phyloP scores from a whole-genome alignment of 2,888 invertebrate genomes.

The Drosophila fungiperda region DNA sequence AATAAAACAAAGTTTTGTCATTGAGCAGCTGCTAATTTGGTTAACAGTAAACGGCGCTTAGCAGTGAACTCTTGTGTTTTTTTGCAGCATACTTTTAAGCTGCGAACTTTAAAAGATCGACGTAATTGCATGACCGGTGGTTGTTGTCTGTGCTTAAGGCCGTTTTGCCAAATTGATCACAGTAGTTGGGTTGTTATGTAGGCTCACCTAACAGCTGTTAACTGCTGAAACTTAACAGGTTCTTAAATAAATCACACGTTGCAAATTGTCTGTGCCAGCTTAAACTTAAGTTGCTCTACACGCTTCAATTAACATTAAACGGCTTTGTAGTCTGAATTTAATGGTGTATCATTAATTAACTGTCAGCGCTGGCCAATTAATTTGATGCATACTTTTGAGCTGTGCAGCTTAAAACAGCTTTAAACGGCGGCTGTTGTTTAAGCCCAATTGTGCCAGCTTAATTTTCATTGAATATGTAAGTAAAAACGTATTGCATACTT shows the following conservation, averaged over 20 bases:
- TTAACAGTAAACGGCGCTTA: constrained; percentile 8
- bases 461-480: not conserved
- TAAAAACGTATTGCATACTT: not conserved
- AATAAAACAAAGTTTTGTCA: constrained; percentile 15
- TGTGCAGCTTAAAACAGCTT: not conserved
- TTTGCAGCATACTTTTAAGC: constrained; percentile 41
- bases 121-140: not conserved
- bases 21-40: constrained; percentile 28
- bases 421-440: not conserved
- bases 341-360: not conserved
- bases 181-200: no score
- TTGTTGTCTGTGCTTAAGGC: not conserved
- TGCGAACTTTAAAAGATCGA: constrained; percentile 5
- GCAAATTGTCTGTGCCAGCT: not conserved
- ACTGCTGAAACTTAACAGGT: not conserved
- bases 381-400: constrained; percentile 22
- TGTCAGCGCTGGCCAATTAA: constrained; percentile 5
- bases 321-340: constrained; percentile 9
- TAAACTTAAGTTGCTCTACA: not conserved
- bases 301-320: not conserved
- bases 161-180: not conserved
- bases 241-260: not conserved
- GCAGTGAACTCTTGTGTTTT: constrained; percentile 4
- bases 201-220: not conserved
- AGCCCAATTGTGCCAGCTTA: no score